Conservation (phyloP, 2,888 invertebrate genomes). For the Geophilus truncorum region DNA sequence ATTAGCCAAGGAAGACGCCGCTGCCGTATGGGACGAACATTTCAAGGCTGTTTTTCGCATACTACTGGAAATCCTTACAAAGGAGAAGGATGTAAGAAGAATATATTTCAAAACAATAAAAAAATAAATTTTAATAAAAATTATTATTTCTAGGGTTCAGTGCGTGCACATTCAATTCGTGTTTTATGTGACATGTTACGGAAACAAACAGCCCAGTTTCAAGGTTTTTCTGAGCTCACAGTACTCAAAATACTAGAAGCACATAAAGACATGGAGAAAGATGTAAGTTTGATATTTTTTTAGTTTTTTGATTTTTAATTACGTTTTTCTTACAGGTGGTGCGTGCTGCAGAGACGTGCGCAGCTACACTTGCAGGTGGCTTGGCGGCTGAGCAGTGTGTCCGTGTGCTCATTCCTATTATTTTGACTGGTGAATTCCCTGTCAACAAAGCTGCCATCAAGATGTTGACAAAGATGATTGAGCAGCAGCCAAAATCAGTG, state of each 20-base stretch:
- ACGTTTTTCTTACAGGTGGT: slow-evolving; percentile 56
- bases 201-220: slow-evolving; percentile 59
- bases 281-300: slow-evolving; percentile 45
- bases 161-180: slow-evolving; percentile 34
- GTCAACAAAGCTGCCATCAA: slow-evolving; percentile 88
- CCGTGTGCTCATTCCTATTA: slow-evolving; percentile 72
- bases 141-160: slow-evolving; percentile 33
- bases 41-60: slow-evolving; percentile 52
- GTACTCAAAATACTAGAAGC: slow-evolving; percentile 82
- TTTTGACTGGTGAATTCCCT: slow-evolving; percentile 80
- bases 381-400: slow-evolving; percentile 75
- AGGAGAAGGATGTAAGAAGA: slow-evolving; percentile 39
- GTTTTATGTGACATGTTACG: slow-evolving; percentile 36
- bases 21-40: slow-evolving; percentile 54
- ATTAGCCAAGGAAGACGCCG: slow-evolving; percentile 51
- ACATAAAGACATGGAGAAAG: slow-evolving; percentile 60
- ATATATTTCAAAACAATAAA: no score
- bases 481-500: slow-evolving; percentile 66
- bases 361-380: slow-evolving; percentile 67
- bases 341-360: slow-evolving; percentile 79
- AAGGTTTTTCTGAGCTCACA: slow-evolving; percentile 83
- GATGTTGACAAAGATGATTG: slow-evolving; percentile 71
- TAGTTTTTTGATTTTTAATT: no score
- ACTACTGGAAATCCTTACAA: slow-evolving; percentile 48
- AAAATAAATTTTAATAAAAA: background rate